These are phyloP conservation scores for Cheumatopsyche charites DNA, from an alignment of 1,140 invertebrate species.

Conservation along the genomic window DNA sequence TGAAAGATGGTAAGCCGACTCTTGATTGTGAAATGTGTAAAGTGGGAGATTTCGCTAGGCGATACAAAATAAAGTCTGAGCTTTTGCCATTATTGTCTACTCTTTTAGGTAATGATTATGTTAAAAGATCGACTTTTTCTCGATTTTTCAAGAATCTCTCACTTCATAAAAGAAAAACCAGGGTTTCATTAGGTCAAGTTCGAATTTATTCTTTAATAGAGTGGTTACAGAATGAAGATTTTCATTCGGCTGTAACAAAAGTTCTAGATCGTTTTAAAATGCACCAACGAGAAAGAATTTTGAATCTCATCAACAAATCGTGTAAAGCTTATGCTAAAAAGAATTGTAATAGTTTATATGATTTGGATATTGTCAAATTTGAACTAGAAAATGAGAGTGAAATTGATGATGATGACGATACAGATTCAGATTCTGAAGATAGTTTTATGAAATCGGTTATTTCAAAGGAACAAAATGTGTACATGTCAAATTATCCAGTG, in stretches of 20 bases:
- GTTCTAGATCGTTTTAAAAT: constrained; percentile 67
- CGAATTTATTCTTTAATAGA: constrained; percentile 71
- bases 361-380: constrained; percentile 57
- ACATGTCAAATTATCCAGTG: constrained; percentile 7
- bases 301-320: constrained; percentile 65
- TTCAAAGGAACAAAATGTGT: not conserved
- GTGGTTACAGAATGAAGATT: constrained; percentile 74
- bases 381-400: constrained; percentile 26
- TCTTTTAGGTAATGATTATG: constrained; percentile 86
- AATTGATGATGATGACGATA: constrained; percentile 45
- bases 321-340: constrained; percentile 68
- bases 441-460: not conserved
- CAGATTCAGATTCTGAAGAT: constrained; percentile 26
- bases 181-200: constrained; percentile 64
- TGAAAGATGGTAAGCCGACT: constrained; percentile 51
- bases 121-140: constrained; percentile 70
- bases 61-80: constrained; percentile 68
- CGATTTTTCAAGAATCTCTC: constrained; percentile 72
- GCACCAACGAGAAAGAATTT: constrained; percentile 60
- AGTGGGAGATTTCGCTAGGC: constrained; percentile 70
- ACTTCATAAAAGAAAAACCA: constrained; percentile 68
- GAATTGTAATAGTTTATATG: constrained; percentile 63
- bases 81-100: constrained; percentile 80
- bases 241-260: constrained; percentile 71
- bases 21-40: constrained; percentile 73